These are phyloP conservation scores for Tarsius wallacei DNA, from an alignment of 2,797 vertebrate genomes.

Conservation along the genomic window DNA sequence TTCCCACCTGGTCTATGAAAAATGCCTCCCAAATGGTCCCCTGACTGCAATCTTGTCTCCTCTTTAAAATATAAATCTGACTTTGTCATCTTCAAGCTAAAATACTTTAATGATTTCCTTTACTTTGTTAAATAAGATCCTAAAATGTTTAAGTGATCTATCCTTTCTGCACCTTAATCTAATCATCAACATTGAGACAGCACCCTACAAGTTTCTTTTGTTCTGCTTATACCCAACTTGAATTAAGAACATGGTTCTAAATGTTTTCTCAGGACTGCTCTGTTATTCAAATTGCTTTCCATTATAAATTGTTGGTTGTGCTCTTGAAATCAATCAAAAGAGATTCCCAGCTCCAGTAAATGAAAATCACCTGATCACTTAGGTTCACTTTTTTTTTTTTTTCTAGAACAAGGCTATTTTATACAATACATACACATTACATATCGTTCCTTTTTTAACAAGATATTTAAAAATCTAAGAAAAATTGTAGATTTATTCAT, in stretches of 20 bases:
- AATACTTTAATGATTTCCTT: background rate
- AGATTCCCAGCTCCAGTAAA: background rate
- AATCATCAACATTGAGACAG: background rate
- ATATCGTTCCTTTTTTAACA: background rate
- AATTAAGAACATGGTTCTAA: background rate
- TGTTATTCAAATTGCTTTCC: constrained; percentile 16
- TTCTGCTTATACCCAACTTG: background rate
- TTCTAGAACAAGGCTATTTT: background rate
- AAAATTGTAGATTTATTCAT: background rate
- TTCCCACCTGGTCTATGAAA: background rate
- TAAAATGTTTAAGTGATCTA: background rate
- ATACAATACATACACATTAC: background rate
- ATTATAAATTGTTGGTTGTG: background rate
- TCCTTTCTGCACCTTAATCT: background rate
- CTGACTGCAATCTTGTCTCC: background rate
- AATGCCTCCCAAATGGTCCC: background rate
- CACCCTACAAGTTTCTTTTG: background rate
- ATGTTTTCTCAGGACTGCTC: background rate
- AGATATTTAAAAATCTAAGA: background rate
- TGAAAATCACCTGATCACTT: background rate
- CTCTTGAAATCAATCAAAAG: constrained; percentile 15
- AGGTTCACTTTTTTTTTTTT: background rate
- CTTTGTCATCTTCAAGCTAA: background rate
- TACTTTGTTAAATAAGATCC: background rate
- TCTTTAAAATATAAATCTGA: background rate